Conservation (phyloP, 2,888 invertebrate species). For the Pyrrhosoma nymphula region DNA sequence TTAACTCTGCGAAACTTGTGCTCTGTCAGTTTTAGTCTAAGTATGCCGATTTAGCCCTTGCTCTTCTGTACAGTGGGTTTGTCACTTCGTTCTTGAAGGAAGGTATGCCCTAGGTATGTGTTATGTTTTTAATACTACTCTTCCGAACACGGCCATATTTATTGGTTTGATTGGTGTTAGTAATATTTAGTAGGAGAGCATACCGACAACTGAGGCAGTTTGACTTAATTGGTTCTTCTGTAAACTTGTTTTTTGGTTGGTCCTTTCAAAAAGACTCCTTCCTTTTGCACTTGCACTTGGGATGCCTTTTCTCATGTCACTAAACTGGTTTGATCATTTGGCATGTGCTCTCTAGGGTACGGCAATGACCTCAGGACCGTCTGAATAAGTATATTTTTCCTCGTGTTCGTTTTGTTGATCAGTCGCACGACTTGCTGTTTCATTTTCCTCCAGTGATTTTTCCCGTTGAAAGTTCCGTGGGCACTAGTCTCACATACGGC, state of each 20-base stretch:
- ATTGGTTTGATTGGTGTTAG: background rate
- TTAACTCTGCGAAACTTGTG: too few relatives aligned
- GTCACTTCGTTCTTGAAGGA: too few relatives aligned
- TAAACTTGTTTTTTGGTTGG: too few relatives aligned
- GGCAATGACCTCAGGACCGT: background rate
- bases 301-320: background rate
- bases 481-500: background rate
- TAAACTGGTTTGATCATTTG: background rate
- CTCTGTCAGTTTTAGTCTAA: too few relatives aligned
- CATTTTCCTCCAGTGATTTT: background rate
- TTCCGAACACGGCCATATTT: background rate
- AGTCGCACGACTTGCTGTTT: background rate
- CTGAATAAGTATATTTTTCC: background rate
- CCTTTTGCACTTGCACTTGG: background rate
- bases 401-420: background rate
- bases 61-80: too few relatives aligned
- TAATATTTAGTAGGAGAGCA: too few relatives aligned
- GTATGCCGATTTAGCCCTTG: too few relatives aligned
- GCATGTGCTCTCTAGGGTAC: background rate
- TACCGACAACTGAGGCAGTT: too few relatives aligned
- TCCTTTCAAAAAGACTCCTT: background rate
- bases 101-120: too few relatives aligned
- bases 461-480: background rate
- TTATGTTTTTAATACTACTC: background rate
- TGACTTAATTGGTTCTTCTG: too few relatives aligned